Evolutionary conservation across 1,140 invertebrate genomes (phyloP).

Genomic region (Phenacoccus solenopsis): DNA sequence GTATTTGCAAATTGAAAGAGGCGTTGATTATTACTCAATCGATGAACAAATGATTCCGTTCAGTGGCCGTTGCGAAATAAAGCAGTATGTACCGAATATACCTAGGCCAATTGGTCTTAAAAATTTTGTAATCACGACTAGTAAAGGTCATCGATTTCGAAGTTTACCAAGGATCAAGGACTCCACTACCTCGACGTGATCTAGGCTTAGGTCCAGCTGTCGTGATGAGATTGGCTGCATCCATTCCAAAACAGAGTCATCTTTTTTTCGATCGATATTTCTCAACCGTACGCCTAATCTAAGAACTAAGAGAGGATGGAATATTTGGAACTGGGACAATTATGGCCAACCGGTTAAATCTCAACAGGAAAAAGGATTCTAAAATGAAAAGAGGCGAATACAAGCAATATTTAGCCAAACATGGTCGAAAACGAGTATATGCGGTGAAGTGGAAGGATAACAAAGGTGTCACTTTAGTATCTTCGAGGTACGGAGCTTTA

Average conservation of each 20-base stretch:
- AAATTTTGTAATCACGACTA: conserved; percentile 26
- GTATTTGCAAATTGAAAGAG: conserved; percentile 14
- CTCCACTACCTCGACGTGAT: conserved; percentile 7
- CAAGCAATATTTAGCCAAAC: conserved; percentile 19
- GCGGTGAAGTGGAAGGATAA: conserved; percentile 10
- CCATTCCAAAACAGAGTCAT: conserved; percentile 25
- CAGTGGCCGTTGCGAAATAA: conserved; percentile 22
- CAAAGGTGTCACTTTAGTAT: conserved; percentile 11
- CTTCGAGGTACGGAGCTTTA: background rate
- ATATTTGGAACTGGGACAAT: conserved; percentile 22
- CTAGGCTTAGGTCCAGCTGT: conserved; percentile 24
- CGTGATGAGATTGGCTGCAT: conserved; percentile 24
- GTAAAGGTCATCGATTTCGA: conserved; percentile 28
- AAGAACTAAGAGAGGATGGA: conserved; percentile 5
- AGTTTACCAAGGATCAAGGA: conserved; percentile 24
- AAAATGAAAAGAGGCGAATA: conserved; percentile 21
- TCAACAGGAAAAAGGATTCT: background rate
- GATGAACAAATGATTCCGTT: conserved; percentile 30
- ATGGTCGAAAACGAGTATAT: background rate
- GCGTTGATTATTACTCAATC: conserved; percentile 21
- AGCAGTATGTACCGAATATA: conserved; percentile 26
- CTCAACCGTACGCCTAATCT: conserved; percentile 12
- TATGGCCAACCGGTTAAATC: conserved; percentile 19
- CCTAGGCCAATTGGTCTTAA: conserved; percentile 27
- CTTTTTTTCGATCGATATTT: conserved; percentile 29